phyloP scores from a whole-genome alignment of 1,140 invertebrate species.

The Gonioctena quinquepunctata region DNA sequence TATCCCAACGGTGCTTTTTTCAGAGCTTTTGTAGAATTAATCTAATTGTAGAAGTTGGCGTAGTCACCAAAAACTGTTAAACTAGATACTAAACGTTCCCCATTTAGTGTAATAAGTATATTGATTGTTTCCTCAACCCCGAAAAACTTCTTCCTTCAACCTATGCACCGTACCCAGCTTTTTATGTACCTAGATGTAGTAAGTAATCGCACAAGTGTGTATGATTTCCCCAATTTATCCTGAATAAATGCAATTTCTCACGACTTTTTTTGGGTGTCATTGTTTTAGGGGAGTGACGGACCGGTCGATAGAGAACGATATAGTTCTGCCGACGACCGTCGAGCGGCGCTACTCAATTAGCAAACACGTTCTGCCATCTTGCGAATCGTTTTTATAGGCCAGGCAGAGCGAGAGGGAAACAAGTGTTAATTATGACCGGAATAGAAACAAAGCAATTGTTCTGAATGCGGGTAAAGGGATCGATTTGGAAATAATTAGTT shows the following conservation, averaged over 20 bases:
- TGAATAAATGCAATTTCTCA: not conserved
- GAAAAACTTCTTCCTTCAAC: not conserved
- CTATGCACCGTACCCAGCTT: conserved; percentile 9
- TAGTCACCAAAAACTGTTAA: not conserved
- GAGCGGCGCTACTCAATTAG: not conserved
- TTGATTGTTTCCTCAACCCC: not conserved
- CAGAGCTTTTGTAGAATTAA: conserved; percentile 2
- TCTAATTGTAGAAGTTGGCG: not conserved
- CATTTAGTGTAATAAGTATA: not conserved
- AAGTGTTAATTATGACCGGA: too few relatives aligned
- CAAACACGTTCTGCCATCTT: conserved; percentile 18
- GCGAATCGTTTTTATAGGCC: not conserved
- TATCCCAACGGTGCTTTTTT: not conserved
- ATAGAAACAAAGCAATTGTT: not conserved
- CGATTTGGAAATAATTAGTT: not conserved
- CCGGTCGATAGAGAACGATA: conserved; percentile 10
- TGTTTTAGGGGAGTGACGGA: conserved; percentile 15
- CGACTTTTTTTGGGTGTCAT: conserved; percentile 5
- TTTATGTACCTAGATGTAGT: conserved; percentile 30
- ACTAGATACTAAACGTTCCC: not conserved
- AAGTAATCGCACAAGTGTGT: conserved; percentile 1
- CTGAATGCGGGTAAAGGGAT: not conserved
- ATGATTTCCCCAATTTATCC: not conserved
- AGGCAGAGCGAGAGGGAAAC: not conserved
- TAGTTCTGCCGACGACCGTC: not conserved